Conservation (phyloP, 2,888 invertebrate genomes). For the Yponomeuta plumbellus region DNA sequence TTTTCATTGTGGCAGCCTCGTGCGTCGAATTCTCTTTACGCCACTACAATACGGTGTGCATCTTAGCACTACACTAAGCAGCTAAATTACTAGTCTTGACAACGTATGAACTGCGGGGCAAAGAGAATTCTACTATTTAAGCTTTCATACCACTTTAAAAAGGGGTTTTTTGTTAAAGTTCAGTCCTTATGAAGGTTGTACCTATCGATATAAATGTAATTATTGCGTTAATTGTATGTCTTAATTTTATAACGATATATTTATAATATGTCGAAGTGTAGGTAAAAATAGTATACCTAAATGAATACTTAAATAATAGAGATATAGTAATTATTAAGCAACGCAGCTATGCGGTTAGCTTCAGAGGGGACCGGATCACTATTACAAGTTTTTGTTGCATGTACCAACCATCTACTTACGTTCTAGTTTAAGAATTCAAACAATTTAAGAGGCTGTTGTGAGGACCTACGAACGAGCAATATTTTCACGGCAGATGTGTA, state of each 20-base stretch:
- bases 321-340: constrained; percentile 17
- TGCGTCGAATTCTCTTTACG: background rate
- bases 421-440: no score
- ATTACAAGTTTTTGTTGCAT: background rate
- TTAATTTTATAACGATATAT: constrained; percentile 55
- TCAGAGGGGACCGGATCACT: background rate
- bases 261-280: constrained; percentile 54
- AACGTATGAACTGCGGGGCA: background rate
- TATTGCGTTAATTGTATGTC: constrained; percentile 61
- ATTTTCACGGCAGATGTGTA: no score
- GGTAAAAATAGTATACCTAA: constrained; percentile 37
- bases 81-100: background rate
- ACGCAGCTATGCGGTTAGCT: constrained; percentile 29
- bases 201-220: constrained; percentile 35
- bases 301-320: constrained; percentile 23
- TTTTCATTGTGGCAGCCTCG: background rate
- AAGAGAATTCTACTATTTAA: background rate
- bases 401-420: no score
- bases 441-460: no score
- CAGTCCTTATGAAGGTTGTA: constrained; percentile 71
- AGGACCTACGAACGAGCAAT: no score
- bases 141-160: background rate
- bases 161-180: constrained; percentile 33
- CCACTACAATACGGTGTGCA: background rate
- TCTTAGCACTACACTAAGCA: background rate